Evolutionary conservation across 1,140 invertebrate species (phyloP).

Genomic region (Trypoxylus dichotomus): DNA sequence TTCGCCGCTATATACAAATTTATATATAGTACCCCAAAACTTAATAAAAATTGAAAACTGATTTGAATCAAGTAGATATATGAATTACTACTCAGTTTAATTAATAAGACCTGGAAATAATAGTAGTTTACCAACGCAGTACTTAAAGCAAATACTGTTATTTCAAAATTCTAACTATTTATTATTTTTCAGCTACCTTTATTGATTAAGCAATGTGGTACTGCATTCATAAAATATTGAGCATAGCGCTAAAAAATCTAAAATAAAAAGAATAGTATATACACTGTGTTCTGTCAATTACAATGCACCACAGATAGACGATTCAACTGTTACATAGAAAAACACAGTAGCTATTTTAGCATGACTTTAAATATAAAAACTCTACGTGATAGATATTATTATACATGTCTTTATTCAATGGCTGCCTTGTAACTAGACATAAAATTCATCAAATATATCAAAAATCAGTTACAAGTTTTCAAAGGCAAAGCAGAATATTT

Average conservation of each 20-base stretch:
- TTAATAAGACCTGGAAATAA: too few relatives aligned
- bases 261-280: neutral
- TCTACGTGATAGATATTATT: neutral
- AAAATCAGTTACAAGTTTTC: neutral
- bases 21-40: neutral
- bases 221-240: neutral
- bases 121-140: too few relatives aligned
- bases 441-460: too few relatives aligned
- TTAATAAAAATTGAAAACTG: neutral
- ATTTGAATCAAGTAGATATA: neutral
- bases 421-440: neutral
- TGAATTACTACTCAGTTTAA: too few relatives aligned
- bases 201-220: too few relatives aligned
- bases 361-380: neutral
- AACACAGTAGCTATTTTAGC: neutral
- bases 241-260: neutral
- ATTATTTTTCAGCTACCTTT: too few relatives aligned
- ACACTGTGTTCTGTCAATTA: too few relatives aligned
- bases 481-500: neutral
- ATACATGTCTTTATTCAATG: neutral
- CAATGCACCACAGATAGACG: too few relatives aligned
- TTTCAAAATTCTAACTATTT: too few relatives aligned
- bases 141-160: too few relatives aligned
- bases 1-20: conserved; percentile 4
- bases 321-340: neutral